Percentiles rank a stretch among this genome's conserved stretches.
Conservation (phyloP, 1,140 invertebrate species). For the Homalodisca vitripennis region DNA sequence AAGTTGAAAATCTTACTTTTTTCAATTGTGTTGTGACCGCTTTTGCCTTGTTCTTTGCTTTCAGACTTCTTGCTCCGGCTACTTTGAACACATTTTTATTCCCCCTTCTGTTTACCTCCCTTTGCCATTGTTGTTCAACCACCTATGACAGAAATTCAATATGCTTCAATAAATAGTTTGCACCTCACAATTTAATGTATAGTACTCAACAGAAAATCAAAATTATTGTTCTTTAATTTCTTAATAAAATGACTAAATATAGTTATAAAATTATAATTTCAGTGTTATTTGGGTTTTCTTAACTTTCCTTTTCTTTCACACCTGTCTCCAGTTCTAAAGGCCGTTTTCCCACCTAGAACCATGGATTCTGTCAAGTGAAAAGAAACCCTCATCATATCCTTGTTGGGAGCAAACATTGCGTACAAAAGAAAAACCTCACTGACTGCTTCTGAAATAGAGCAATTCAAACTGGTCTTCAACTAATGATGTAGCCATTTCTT, state of each 20-base stretch:
- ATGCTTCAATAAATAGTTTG: no score
- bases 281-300: no score
- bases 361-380: conserved; percentile 64
- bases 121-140: conserved; percentile 27
- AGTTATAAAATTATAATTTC: no score
- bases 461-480: conserved; percentile 65
- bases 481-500: conserved; percentile 55
- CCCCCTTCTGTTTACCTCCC: conserved; percentile 34
- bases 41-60: conserved; percentile 53
- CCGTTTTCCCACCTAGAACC: conserved; percentile 45
- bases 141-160: conserved; percentile 29
- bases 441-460: conserved; percentile 56
- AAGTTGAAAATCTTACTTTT: conserved; percentile 47
- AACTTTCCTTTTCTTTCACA: neutral
- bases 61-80: conserved; percentile 50
- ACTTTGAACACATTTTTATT: conserved; percentile 59
- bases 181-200: no score
- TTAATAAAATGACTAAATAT: no score
- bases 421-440: conserved; percentile 69
- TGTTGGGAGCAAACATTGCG: conserved; percentile 89
- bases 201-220: no score
- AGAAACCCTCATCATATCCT: conserved; percentile 89
- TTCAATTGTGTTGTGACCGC: conserved; percentile 47
- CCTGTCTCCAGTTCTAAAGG: conserved; percentile 31
- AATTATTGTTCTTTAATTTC: no score